Evolutionary conservation across 1,140 invertebrate genomes (phyloP), one percentile per base, ranked within the genome.

Genomic region (Drosophila subobscura): DNA sequence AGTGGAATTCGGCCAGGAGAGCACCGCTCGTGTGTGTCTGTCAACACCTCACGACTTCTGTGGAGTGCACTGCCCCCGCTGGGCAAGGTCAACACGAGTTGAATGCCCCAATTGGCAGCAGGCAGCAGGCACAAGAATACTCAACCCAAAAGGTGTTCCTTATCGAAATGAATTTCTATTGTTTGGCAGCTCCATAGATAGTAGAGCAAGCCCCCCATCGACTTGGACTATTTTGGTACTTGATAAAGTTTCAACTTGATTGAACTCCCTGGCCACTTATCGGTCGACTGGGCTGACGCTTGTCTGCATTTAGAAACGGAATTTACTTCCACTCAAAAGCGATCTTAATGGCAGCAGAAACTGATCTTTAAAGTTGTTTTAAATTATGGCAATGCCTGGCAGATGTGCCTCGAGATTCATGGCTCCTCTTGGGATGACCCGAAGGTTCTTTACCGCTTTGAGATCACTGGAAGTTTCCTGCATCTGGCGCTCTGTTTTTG

Each of bases 241-340:
- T 54, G 65, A 63, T 73, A 61, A 45, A 42, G 42, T 51, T 44
- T 53, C 29, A 57, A 67, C 46, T 45, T 56, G 12, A 22, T 72
- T 67, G 73, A 76, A 72, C 56, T 53, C n/a, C 1, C 16, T 20
- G 16, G 16, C 2, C 14, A 14, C 63, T 55, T 63, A 68, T 68
- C 58, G 45, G 53, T 56, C 57, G 10, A 37, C 16, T 20, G 16
- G 16, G 16, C 16, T 20, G 16, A 20, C 16, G 16, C 16, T 20
- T 20, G 16, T 20, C 1, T 20, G 16, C 16, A 0, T 20, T 20
- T 20, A 20, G 16, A 20, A 20, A 20, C 16, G 16, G 16, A 20
- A 20, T 20, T 20, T 20, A 1, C 1, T 20, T 20, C 16, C 16
- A 20, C 1, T 20, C 16, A 20, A 20, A 20, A 20, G 16, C 1